phyloP scores from a whole-genome alignment of 1,140 invertebrate species.

The Drosophila dunni region DNA sequence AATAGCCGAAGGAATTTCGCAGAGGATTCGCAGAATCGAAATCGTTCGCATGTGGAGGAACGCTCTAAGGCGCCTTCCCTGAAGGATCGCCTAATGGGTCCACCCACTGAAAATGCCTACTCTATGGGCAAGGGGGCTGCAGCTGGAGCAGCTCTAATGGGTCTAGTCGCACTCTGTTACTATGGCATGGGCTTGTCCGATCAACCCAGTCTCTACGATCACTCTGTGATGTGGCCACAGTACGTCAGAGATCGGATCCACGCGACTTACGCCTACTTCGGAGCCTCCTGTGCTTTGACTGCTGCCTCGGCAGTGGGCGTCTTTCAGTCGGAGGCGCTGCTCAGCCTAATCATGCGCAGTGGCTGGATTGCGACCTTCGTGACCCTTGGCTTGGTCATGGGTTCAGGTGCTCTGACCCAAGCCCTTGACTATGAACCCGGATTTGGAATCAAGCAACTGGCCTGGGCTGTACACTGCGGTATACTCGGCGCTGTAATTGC shows the following conservation, averaged over 20 bases:
- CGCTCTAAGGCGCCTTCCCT: conserved; percentile 44
- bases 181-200: conserved; percentile 96
- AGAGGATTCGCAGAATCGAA: conserved; percentile 41
- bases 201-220: conserved; percentile 92
- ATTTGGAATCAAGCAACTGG: conserved; percentile 95
- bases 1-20: conserved; percentile 48
- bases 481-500: conserved; percentile 96
- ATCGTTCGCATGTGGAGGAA: conserved; percentile 50
- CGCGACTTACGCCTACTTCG: conserved; percentile 97
- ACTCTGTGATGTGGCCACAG: conserved; percentile 95
- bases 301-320: conserved; percentile 92
- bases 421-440: conserved; percentile 92
- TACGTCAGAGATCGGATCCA: conserved; percentile 96
- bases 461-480: conserved; percentile 95
- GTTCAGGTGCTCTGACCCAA: conserved; percentile 92
- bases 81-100: conserved; percentile 79
- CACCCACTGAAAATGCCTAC: conserved; percentile 87
- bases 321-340: conserved; percentile 91
- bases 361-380: conserved; percentile 91
- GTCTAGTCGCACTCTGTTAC: conserved; percentile 95
- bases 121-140: conserved; percentile 93
- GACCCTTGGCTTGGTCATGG: conserved; percentile 94
- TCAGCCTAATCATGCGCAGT: conserved; percentile 90
- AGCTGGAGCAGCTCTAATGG: conserved; percentile 94
- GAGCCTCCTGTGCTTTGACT: conserved; percentile 92